Percentiles rank a stretch among this genome's conserved stretches.
Conservation (phyloP, 2,113 vertebrate genomes). For the Triplophysa dalaica region DNA sequence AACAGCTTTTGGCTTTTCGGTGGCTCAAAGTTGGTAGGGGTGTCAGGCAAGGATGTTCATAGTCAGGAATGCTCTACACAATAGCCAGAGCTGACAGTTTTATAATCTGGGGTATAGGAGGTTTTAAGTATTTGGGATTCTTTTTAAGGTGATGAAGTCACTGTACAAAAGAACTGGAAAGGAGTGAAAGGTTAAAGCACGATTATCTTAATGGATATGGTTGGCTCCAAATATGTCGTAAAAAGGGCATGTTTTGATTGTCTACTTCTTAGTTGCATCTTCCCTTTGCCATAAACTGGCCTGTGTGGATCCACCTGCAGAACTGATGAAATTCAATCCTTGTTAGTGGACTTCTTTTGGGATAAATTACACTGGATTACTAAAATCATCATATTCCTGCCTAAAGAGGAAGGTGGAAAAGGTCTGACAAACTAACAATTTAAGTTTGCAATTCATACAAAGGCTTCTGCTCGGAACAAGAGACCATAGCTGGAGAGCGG, state of each 20-base stretch:
- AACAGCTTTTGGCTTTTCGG: background rate
- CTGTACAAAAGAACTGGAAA: no score
- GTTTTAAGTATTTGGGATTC: background rate
- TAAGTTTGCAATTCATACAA: background rate
- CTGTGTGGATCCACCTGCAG: background rate
- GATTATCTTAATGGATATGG: no score
- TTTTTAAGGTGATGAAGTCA: background rate
- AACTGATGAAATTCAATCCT: background rate
- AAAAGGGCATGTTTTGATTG: background rate
- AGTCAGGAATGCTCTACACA: constrained; percentile 12
- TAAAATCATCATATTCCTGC: background rate
- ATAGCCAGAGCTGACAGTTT: background rate
- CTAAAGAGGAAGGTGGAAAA: background rate
- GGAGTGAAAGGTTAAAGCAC: no score
- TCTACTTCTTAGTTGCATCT: background rate
- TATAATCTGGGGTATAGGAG: background rate
- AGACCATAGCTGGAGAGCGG: background rate
- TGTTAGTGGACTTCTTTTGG: background rate
- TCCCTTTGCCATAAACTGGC: background rate
- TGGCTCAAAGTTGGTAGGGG: no score
- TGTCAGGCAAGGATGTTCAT: no score
- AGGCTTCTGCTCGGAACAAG: background rate
- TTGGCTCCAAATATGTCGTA: background rate
- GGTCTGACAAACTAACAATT: background rate
- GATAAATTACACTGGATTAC: background rate